Evolutionary conservation across 2,888 invertebrate species (phyloP), one percentile per base, ranked within the genome.

Genomic region (Troglohyphantes excavatus): DNA sequence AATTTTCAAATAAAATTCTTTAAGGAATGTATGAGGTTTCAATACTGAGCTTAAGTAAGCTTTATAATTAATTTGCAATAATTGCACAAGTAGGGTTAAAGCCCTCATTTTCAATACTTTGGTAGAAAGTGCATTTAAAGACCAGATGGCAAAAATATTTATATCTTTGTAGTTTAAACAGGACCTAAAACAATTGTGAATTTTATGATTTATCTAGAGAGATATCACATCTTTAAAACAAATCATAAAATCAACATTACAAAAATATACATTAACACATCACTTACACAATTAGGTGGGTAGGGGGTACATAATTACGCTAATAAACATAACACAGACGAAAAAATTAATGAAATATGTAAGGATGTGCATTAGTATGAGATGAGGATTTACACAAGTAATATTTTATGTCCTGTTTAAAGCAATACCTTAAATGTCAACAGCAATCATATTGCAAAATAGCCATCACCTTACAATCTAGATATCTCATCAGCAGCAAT

Each of bases 121-220:
- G 90, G 84, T 85, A 78, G 75, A 81, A 90, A 75, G 84, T 79
- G 79, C 84, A 81, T 73, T 84, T 67, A 75, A 90, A 90, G 90
- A 83, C 73, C 90, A 85, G 85, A 75, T 85, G 90, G 81, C 75
- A 85, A 83, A 90, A 90, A 85, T 90, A 85, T 81, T 78, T 59
- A 39, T 73, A 23, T 75, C 53, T 88, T 83, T 65, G 53, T 67
- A 63, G 27, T 82, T 87, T 75, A 89, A 89, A 82, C 82, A 89
- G 76, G 81, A 83, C 82, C 68, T 83, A 76, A 89, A 89, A 82
- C 39, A 72, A 63, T 21, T n/a, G 13, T 65, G 26, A 33, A 7
- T 65, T 63, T 65, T 17, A 43, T 65, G 63, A 78, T 43, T 65
- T 7, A 63, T 78, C 43, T 78, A 19, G 26, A 78, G 63, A 33